These are phyloP conservation scores for mouse (Mus musculus) DNA, from an alignment of 2,113 vertebrate species.

Conservation along the genomic window DNA sequence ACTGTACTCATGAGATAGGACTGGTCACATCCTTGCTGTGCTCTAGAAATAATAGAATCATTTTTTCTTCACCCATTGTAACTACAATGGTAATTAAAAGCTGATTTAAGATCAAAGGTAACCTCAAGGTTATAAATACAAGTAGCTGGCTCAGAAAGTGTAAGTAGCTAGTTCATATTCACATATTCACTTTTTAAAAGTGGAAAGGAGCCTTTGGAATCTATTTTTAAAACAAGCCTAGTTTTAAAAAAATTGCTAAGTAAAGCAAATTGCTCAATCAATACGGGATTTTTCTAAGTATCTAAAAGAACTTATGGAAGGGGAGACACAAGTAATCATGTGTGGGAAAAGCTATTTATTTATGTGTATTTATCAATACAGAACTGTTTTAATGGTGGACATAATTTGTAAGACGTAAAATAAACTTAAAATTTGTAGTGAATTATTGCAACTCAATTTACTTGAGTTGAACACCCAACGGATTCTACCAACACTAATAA, in stretches of 20 bases:
- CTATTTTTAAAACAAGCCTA: neutral
- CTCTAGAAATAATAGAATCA: conserved; percentile 79
- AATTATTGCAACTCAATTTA: neutral
- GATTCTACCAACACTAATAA: neutral
- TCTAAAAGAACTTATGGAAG: neutral
- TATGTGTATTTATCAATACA: neutral
- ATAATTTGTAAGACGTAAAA: neutral
- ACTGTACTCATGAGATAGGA: conserved; percentile 79
- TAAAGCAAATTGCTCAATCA: conserved; percentile 1
- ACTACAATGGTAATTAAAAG: conserved; percentile 86
- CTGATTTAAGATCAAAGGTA: conserved; percentile 86
- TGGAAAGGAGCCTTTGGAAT: neutral
- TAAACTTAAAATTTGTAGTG: neutral
- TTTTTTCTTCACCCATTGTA: conserved; percentile 73
- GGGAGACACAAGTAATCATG: neutral
- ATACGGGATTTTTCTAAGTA: neutral
- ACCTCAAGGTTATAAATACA: conserved; percentile 84
- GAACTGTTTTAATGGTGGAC: neutral
- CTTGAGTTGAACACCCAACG: neutral
- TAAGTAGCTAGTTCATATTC: conserved; percentile 58
- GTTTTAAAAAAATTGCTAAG: neutral
- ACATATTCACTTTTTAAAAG: conserved; percentile 20
- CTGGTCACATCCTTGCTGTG: conserved; percentile 75
- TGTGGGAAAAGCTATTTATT: neutral
- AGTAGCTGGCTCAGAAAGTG: conserved; percentile 74